Percentiles rank a stretch among this genome's conserved stretches.
Conservation (phyloP, 2,113 vertebrate genomes). For the Sinocyclocheilus anophthalmus region DNA sequence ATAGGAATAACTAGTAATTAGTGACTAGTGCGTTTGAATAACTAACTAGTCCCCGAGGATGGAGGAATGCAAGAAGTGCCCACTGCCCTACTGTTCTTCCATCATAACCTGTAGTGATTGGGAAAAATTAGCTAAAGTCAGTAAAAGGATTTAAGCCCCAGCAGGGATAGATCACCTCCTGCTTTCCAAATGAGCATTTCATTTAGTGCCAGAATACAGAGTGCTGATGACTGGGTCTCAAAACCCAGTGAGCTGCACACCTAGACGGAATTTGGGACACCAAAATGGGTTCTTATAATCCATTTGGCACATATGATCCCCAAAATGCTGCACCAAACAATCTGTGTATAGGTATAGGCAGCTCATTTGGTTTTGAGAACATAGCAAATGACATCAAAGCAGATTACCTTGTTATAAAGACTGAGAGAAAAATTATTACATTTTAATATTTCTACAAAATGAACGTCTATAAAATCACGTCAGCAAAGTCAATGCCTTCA, state of each 20-base stretch:
- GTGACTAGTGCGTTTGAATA: neutral
- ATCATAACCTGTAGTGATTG: neutral
- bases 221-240: neutral
- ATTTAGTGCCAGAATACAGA: neutral
- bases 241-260: neutral
- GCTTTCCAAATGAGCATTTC: neutral
- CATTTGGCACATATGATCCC: neutral
- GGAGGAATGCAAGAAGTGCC: neutral
- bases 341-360: neutral
- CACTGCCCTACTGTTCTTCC: neutral
- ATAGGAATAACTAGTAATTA: too few species aligned
- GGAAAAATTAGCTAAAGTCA: neutral
- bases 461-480: too few species aligned
- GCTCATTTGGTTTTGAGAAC: neutral
- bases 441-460: too few species aligned
- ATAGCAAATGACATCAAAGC: neutral
- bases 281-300: neutral
- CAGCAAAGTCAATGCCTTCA: too few species aligned
- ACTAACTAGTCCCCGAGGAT: neutral
- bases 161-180: neutral
- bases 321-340: neutral
- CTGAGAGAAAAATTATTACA: too few species aligned
- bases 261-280: neutral
- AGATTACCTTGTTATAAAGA: neutral
- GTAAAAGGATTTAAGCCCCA: neutral